These are phyloP conservation scores for Enteromius argenteus DNA, from an alignment of 2,797 vertebrate species.

Conservation along the genomic window DNA sequence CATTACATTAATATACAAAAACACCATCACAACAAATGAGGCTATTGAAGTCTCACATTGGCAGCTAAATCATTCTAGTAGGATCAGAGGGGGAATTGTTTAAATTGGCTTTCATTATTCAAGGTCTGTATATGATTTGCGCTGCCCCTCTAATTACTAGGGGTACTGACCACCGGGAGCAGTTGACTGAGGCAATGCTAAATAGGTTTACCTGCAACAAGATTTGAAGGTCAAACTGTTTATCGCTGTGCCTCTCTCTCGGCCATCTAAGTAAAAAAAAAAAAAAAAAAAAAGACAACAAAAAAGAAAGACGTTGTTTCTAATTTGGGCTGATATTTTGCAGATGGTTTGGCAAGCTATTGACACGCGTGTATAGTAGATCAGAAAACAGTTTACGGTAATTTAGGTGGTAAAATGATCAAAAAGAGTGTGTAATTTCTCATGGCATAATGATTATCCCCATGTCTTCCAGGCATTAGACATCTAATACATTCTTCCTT, in stretches of 20 bases:
- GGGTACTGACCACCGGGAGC: conserved; percentile 60
- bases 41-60: conserved; percentile 54
- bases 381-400: neutral
- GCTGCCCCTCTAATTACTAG: conserved; percentile 57
- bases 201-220: conserved; percentile 57
- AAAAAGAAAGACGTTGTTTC: neutral
- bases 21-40: conserved; percentile 50
- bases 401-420: conserved; percentile 12
- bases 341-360: neutral
- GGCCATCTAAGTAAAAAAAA: conserved; percentile 1
- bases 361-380: neutral
- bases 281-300: neutral
- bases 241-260: conserved; percentile 22
- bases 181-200: conserved; percentile 57
- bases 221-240: conserved; percentile 60
- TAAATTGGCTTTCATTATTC: conserved; percentile 61
- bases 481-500: neutral
- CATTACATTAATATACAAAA: conserved; percentile 50
- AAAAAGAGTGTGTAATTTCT: neutral
- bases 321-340: neutral
- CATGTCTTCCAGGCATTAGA: conserved; percentile 19
- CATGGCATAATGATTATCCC: conserved; percentile 10
- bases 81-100: conserved; percentile 56
- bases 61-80: conserved; percentile 58
- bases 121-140: conserved; percentile 56